phyloP scores from a whole-genome alignment of 2,113 vertebrate genomes.

The Abramis brama region DNA sequence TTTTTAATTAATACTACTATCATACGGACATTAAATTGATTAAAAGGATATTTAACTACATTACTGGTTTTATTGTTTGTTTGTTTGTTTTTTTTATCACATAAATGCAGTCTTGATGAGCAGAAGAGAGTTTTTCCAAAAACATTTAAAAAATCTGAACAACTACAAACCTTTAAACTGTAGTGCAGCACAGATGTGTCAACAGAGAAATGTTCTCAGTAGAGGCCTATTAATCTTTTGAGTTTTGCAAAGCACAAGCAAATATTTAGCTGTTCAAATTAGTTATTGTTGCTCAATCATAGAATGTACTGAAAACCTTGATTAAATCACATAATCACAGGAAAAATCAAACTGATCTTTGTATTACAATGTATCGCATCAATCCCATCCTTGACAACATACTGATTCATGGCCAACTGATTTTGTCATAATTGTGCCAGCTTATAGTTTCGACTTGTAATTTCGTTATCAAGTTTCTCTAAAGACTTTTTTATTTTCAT shows the following conservation, averaged over 20 bases:
- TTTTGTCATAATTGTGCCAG: background rate
- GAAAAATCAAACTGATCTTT: background rate
- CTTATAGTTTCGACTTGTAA: background rate
- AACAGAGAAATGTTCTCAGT: constrained; percentile 10
- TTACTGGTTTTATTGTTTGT: background rate
- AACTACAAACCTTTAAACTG: background rate
- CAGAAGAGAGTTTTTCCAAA: background rate
- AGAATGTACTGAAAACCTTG: constrained; percentile 6
- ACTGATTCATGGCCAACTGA: background rate
- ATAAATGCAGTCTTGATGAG: background rate
- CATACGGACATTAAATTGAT: background rate
- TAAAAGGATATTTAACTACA: background rate
- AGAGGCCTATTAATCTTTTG: background rate
- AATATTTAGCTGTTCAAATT: constrained; percentile 2
- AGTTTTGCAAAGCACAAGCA: background rate
- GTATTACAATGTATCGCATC: background rate
- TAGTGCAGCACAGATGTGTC: background rate
- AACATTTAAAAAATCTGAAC: too few species aligned
- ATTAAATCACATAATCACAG: constrained; percentile 27
- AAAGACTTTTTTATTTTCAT: background rate
- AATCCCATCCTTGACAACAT: background rate
- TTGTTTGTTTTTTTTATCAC: background rate
- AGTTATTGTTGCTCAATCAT: background rate
- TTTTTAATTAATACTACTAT: background rate
- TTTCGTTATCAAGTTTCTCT: background rate